These are phyloP conservation scores for Rhagoletis zephyria DNA, from an alignment of 1,140 invertebrate genomes.

Conservation along the genomic window DNA sequence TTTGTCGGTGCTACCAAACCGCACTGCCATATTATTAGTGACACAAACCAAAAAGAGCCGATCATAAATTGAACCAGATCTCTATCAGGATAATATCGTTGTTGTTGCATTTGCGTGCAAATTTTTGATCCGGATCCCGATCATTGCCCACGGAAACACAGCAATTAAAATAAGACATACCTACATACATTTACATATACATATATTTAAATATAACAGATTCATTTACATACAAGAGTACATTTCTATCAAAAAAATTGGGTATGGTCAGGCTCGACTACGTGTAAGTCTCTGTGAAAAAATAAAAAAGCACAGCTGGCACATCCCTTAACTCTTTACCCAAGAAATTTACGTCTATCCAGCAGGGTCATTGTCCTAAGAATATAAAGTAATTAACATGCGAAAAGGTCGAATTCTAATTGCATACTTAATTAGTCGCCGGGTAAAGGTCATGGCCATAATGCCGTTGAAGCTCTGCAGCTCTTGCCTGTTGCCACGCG, in stretches of 20 bases:
- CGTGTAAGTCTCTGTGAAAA: neutral
- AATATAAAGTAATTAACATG: slow-evolving; percentile 50
- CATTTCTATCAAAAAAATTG: neutral
- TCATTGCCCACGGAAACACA: too few relatives aligned
- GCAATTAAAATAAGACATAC: too few relatives aligned
- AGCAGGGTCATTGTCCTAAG: slow-evolving; percentile 22
- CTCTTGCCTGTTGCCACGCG: neutral
- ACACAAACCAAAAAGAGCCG: too few relatives aligned
- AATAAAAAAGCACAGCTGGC: neutral
- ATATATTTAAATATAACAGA: neutral
- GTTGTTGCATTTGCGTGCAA: too few relatives aligned
- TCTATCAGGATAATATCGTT: too few relatives aligned
- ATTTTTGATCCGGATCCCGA: too few relatives aligned
- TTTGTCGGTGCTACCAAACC: too few relatives aligned
- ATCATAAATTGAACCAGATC: too few relatives aligned
- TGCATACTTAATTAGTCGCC: slow-evolving; percentile 37
- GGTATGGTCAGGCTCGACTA: slow-evolving; percentile 18
- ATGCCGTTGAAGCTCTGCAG: neutral
- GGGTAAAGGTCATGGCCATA: slow-evolving; percentile 28
- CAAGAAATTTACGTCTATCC: neutral
- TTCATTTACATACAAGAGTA: neutral
- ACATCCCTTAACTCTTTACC: slow-evolving; percentile 26
- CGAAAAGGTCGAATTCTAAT: slow-evolving; percentile 51
- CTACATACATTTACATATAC: too few relatives aligned
- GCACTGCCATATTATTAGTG: too few relatives aligned